phyloP scores from a whole-genome alignment of 2,888 invertebrate genomes.

The Drosophila pseudotalamancana region DNA sequence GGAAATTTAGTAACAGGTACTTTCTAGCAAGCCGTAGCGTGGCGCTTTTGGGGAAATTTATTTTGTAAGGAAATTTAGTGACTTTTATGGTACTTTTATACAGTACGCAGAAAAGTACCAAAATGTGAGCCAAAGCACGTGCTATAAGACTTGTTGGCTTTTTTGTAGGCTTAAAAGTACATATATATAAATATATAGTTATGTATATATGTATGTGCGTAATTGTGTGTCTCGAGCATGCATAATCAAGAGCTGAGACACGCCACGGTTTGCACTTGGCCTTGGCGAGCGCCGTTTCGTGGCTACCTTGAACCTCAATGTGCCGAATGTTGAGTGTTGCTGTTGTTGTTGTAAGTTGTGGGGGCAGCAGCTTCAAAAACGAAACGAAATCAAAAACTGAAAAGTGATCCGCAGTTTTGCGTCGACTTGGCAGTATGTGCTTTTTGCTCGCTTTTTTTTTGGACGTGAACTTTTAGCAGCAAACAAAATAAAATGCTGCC shows the following conservation, averaged over 20 bases:
- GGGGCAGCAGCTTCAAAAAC: constrained; percentile 37
- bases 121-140: constrained; percentile 21
- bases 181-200: not conserved
- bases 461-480: constrained; percentile 19
- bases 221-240: constrained; percentile 48
- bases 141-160: constrained; percentile 21
- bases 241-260: constrained; percentile 54
- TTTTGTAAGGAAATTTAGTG: not conserved
- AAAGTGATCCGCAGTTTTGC: constrained; percentile 29
- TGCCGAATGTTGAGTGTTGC: constrained; percentile 62
- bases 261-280: constrained; percentile 71
- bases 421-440: constrained; percentile 72
- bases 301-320: constrained; percentile 72
- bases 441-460: constrained; percentile 50
- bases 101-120: not conserved
- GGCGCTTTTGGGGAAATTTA: not conserved
- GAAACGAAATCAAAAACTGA: constrained; percentile 29
- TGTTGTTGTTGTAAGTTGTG: constrained; percentile 43
- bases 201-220: not conserved
- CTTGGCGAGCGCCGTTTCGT: constrained; percentile 57
- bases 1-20: no score
- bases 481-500: constrained; percentile 39
- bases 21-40: no score
- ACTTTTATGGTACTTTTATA: not conserved
- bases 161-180: constrained; percentile 25